phyloP scores from a whole-genome alignment of 2,113 vertebrate species.

The Gallinago media region DNA sequence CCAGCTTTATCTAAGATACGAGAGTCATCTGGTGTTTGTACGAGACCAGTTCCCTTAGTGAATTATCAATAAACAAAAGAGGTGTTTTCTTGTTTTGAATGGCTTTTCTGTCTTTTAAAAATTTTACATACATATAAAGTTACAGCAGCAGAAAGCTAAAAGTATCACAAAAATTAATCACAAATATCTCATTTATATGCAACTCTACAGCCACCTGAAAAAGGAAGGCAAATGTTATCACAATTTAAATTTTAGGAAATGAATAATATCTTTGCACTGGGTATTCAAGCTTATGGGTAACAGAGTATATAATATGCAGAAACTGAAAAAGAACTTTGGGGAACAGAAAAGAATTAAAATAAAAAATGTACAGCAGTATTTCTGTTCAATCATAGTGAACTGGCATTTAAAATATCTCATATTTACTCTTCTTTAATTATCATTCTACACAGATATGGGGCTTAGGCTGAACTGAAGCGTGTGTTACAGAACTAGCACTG shows the following conservation, averaged over 20 bases:
- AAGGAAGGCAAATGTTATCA: background rate
- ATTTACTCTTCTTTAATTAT: constrained; percentile 36
- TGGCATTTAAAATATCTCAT: background rate
- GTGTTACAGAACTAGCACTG: background rate
- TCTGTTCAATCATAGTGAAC: background rate
- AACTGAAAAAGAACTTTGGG: background rate
- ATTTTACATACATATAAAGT: background rate
- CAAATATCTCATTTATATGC: background rate
- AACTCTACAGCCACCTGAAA: background rate
- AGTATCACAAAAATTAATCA: background rate
- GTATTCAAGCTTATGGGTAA: background rate
- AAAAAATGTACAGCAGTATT: background rate
- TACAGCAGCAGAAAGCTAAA: background rate
- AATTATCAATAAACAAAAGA: background rate
- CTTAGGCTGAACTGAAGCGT: background rate
- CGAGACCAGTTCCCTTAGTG: background rate
- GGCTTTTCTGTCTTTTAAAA: background rate
- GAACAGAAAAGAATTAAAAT: background rate
- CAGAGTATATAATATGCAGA: background rate
- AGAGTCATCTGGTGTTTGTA: background rate
- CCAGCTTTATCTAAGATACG: background rate
- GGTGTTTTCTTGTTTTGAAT: background rate
- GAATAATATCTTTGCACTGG: background rate
- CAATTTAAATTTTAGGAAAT: background rate
- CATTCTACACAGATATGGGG: background rate